Conservation (phyloP, 92 coral and sea anemone species). For the Meandrina meandrites region DNA sequence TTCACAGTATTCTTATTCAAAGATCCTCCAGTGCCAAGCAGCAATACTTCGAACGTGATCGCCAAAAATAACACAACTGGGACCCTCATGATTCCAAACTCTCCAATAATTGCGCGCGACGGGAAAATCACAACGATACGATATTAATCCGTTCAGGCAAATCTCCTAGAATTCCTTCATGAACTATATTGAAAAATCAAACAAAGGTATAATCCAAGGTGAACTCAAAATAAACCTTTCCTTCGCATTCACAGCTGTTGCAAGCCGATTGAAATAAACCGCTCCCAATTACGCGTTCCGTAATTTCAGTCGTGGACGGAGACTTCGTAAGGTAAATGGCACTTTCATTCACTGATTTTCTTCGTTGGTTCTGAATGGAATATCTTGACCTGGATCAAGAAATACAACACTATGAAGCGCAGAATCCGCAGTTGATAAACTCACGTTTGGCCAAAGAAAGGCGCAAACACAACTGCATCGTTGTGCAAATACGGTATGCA, state of each 20-base stretch:
- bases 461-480: slow-evolving; percentile 19
- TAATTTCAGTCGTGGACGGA: not conserved
- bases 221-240: not conserved
- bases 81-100: not conserved
- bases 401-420: not conserved
- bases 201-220: not conserved
- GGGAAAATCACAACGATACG: not conserved
- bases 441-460: not conserved
- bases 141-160: not conserved
- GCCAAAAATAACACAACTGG: not conserved
- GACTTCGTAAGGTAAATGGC: not conserved
- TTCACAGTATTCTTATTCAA: slow-evolving; percentile 59
- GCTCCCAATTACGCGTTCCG: not conserved
- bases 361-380: not conserved
- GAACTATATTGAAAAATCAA: not conserved
- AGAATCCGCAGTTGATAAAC: not conserved
- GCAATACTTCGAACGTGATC: slow-evolving; percentile 9
- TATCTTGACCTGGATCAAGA: not conserved
- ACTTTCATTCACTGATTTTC: not conserved
- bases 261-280: not conserved
- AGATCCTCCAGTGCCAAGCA: slow-evolving; percentile 44
- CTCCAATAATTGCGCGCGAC: not conserved
- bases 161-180: not conserved
- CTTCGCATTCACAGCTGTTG: slow-evolving; percentile 18
- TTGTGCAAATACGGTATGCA: slow-evolving; percentile 19